These are phyloP conservation scores for Prosopocoilus inquinatus DNA, from an alignment of 2,888 invertebrate species.

Conservation along the genomic window DNA sequence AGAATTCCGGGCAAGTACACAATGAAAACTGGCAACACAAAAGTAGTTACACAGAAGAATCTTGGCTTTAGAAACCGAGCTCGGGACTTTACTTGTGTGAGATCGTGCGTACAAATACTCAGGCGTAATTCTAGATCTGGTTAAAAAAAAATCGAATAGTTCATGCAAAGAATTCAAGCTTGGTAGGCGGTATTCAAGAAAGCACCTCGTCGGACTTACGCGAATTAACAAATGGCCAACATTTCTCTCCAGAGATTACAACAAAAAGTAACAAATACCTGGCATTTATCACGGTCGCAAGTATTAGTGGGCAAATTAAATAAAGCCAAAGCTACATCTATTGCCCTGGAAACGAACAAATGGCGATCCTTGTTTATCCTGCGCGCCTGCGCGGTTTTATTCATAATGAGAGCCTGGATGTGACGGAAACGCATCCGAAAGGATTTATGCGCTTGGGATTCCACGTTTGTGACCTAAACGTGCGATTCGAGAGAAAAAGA, in stretches of 20 bases:
- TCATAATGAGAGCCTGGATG: slow-evolving; percentile 26
- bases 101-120: too few species aligned
- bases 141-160: too few species aligned
- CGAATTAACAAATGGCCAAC: not conserved
- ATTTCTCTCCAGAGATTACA: slow-evolving; percentile 1
- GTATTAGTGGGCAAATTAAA: slow-evolving; percentile 2
- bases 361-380: slow-evolving; percentile 6
- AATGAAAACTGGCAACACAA: too few species aligned
- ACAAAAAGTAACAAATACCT: slow-evolving; percentile 1
- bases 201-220: not conserved
- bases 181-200: too few species aligned
- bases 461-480: slow-evolving; percentile 1
- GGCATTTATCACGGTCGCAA: not conserved
- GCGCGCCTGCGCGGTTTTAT: slow-evolving; percentile 17
- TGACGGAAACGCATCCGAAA: slow-evolving; percentile 24
- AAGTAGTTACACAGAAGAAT: too few species aligned
- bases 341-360: slow-evolving; percentile 3
- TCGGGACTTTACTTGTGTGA: too few species aligned
- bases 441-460: slow-evolving; percentile 24
- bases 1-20: too few species aligned
- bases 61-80: too few species aligned
- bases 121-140: too few species aligned
- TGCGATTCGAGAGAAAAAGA: slow-evolving; percentile 1
- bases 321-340: not conserved
- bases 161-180: too few species aligned